Conservation (phyloP, 2,797 vertebrate genomes). For the Phrynocephalus guinanensis region DNA sequence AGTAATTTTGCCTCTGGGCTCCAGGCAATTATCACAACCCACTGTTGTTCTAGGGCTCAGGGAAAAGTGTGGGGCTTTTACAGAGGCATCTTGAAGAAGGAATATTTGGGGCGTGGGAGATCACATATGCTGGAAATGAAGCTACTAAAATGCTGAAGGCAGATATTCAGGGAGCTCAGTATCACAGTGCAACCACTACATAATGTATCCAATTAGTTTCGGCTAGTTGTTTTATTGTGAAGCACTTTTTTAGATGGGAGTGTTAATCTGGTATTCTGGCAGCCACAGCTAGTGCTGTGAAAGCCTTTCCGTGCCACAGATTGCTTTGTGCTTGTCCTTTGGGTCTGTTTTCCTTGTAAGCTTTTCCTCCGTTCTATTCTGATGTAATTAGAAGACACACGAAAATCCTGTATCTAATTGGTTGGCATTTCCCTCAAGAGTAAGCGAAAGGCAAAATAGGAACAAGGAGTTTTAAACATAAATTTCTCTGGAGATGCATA, state of each 20-base stretch:
- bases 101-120: constrained; percentile 16
- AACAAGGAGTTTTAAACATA: constrained; percentile 29
- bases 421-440: constrained; percentile 17
- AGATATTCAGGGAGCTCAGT: constrained; percentile 10
- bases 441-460: constrained; percentile 11
- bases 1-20: constrained; percentile 21
- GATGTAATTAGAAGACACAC: constrained; percentile 29
- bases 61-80: constrained; percentile 11
- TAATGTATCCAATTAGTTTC: constrained; percentile 33
- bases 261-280: neutral
- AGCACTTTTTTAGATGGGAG: constrained; percentile 18
- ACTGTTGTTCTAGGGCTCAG: neutral
- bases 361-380: constrained; percentile 32
- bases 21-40: neutral
- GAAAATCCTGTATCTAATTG: neutral
- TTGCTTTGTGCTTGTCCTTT: neutral
- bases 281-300: constrained; percentile 2
- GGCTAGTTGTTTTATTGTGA: constrained; percentile 44
- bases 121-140: constrained; percentile 16
- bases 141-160: constrained; percentile 15
- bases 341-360: constrained; percentile 17
- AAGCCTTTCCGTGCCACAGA: constrained; percentile 1
- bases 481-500: neutral
- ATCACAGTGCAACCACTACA: neutral
- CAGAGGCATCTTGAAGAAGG: constrained; percentile 3